phyloP scores from a whole-genome alignment of 1,140 invertebrate genomes.

The Papilio helenus region DNA sequence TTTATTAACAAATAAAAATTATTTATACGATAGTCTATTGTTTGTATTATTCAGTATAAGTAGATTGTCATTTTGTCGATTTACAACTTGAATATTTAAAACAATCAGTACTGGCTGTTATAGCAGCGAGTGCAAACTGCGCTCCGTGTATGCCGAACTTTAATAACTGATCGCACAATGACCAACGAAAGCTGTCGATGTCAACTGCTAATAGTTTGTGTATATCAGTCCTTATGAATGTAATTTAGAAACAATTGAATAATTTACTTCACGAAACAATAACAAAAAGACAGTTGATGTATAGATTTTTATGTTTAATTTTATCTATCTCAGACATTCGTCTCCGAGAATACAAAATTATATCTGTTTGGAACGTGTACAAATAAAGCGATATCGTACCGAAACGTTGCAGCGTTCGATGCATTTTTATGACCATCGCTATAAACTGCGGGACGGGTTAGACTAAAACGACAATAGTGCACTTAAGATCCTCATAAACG shows the following conservation, averaged over 20 bases:
- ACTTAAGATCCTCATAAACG: constrained; percentile 70
- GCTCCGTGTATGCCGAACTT: too few relatives aligned
- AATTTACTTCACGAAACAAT: too few relatives aligned
- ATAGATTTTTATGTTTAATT: neutral
- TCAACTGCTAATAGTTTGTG: too few relatives aligned
- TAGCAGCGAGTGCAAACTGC: too few relatives aligned
- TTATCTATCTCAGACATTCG: constrained; percentile 29
- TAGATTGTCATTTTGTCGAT: neutral
- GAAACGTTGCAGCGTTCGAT: constrained; percentile 62
- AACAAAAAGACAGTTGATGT: too few relatives aligned
- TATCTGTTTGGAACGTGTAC: constrained; percentile 45
- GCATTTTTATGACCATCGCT: constrained; percentile 65
- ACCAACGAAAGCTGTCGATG: too few relatives aligned
- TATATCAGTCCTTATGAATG: too few relatives aligned
- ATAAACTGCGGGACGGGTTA: constrained; percentile 62
- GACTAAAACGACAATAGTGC: constrained; percentile 65
- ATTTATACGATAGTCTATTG: too few relatives aligned
- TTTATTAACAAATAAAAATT: neutral
- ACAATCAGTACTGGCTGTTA: neutral
- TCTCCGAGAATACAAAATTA: constrained; percentile 54
- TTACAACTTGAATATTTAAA: neutral
- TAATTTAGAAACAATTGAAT: too few relatives aligned
- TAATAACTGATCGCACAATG: too few relatives aligned
- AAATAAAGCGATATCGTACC: constrained; percentile 53
- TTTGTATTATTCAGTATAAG: neutral